These are phyloP conservation scores for Podotricha telesiphe DNA, from an alignment of 2,888 invertebrate species.

Conservation along the genomic window DNA sequence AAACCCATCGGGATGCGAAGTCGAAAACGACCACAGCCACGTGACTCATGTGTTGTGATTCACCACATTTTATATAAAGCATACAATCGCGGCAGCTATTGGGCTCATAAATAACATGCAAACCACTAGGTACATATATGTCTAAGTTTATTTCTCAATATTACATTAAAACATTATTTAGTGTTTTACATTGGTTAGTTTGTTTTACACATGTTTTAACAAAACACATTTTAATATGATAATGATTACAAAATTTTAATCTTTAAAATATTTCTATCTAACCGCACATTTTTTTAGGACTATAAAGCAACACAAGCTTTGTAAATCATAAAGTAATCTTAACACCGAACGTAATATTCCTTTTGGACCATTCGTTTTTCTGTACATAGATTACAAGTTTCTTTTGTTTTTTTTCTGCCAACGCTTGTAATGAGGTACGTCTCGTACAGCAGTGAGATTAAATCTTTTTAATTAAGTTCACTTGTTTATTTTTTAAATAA, in stretches of 20 bases:
- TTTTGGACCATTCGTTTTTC: slow-evolving; percentile 11
- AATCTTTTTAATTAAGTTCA: slow-evolving; percentile 39
- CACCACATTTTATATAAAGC: slow-evolving; percentile 41
- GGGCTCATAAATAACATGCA: slow-evolving; percentile 32
- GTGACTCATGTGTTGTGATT: slow-evolving; percentile 42
- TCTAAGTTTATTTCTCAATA: slow-evolving; percentile 17
- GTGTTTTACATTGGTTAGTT: too few relatives aligned
- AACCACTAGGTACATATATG: slow-evolving; percentile 24
- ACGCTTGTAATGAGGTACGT: slow-evolving; percentile 36
- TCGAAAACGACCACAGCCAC: slow-evolving; percentile 35
- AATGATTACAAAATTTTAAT: not conserved
- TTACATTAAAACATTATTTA: too few relatives aligned
- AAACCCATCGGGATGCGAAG: slow-evolving; percentile 41
- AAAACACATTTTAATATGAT: too few relatives aligned
- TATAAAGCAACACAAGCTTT: slow-evolving; percentile 6
- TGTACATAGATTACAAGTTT: slow-evolving; percentile 24
- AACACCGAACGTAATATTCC: slow-evolving; percentile 24
- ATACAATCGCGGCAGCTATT: slow-evolving; percentile 32
- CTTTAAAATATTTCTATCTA: not conserved
- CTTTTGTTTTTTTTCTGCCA: slow-evolving; percentile 33
- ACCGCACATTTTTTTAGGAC: not conserved
- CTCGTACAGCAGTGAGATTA: slow-evolving; percentile 32
- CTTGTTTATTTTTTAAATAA: slow-evolving; percentile 29
- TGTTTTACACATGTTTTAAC: too few relatives aligned
- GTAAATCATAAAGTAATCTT: slow-evolving; percentile 21